Evolutionary conservation across 92 coral and sea anemone species (phyloP).

Genomic region (Siderastrea radians): DNA sequence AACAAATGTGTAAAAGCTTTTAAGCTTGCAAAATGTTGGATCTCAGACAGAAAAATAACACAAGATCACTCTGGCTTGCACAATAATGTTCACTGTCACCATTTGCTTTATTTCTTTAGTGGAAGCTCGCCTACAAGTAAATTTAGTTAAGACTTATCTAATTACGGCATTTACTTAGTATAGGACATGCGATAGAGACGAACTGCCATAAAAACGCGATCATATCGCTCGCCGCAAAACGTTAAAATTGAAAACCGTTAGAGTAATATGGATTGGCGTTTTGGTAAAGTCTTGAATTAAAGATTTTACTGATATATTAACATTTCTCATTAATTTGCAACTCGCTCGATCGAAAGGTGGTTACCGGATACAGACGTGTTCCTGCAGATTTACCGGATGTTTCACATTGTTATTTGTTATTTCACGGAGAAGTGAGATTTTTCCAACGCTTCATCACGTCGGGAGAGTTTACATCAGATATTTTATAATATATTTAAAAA

Average conservation of each 20-base stretch:
- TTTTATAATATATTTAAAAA: too few species aligned
- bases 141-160: background rate
- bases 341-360: background rate
- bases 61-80: background rate
- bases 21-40: slow-evolving; percentile 14
- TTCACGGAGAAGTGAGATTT: background rate
- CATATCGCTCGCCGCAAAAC: background rate
- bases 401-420: slow-evolving; percentile 10
- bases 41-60: slow-evolving; percentile 3
- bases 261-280: background rate
- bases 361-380: slow-evolving; percentile 9
- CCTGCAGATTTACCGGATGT: slow-evolving; percentile 20
- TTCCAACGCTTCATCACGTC: slow-evolving; percentile 6
- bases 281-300: background rate
- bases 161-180: background rate
- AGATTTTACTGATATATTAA: background rate
- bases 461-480: background rate
- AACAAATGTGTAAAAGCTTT: slow-evolving; percentile 11
- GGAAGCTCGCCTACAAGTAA: background rate
- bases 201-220: background rate
- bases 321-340: background rate
- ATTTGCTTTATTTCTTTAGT: background rate
- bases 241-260: background rate
- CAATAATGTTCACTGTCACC: background rate
- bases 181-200: background rate